phyloP scores from a whole-genome alignment of 2,113 vertebrate species.

The Pomatostomus ruficeps region DNA sequence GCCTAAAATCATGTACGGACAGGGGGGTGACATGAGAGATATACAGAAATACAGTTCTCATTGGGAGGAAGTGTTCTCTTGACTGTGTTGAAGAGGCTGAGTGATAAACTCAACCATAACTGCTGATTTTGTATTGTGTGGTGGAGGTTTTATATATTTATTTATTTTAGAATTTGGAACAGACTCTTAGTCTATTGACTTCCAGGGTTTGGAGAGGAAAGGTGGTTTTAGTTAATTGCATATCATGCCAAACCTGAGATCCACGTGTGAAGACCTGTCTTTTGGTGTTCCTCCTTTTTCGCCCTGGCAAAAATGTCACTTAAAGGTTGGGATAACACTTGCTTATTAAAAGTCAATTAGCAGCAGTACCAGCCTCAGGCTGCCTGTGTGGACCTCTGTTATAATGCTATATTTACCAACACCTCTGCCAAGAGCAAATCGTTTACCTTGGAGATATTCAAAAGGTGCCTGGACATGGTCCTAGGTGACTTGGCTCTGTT shows the following conservation, averaged over 20 bases:
- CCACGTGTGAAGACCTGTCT: background rate
- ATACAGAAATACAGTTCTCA: background rate
- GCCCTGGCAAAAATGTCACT: background rate
- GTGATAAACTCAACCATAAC: background rate
- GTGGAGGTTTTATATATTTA: background rate
- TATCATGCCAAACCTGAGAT: background rate
- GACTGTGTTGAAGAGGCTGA: background rate
- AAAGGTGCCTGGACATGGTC: background rate
- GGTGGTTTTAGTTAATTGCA: background rate
- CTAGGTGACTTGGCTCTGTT: background rate
- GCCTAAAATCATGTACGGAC: background rate
- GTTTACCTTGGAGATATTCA: background rate
- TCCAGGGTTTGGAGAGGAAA: background rate
- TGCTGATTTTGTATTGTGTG: background rate
- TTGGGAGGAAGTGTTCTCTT: background rate
- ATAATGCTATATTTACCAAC: rapidly evolving
- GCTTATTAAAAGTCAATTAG: background rate
- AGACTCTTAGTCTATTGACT: background rate
- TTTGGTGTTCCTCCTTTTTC: background rate
- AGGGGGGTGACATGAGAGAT: background rate
- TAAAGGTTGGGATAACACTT: background rate
- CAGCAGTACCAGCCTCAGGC: background rate
- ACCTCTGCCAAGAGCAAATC: background rate
- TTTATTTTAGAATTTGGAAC: background rate
- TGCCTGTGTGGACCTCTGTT: background rate